These are phyloP conservation scores for Centropus bengalensis DNA, from an alignment of 2,113 vertebrate species.

Conservation along the genomic window DNA sequence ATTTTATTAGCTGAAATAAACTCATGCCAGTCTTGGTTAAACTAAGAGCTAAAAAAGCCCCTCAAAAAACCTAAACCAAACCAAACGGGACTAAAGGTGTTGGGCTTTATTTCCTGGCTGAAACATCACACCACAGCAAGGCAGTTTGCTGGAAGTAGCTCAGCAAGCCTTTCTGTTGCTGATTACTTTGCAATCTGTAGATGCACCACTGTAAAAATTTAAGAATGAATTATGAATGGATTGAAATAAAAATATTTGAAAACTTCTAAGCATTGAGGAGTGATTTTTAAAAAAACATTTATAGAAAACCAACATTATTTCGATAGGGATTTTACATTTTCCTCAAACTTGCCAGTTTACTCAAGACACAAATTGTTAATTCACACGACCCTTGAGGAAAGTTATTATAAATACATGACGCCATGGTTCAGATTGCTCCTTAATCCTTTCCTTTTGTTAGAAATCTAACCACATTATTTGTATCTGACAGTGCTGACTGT, in stretches of 20 bases:
- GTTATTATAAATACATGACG: background rate
- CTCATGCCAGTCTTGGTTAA: background rate
- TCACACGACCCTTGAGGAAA: background rate
- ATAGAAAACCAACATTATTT: background rate
- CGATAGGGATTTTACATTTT: background rate
- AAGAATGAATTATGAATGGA: background rate
- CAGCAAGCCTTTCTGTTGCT: background rate
- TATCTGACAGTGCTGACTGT: background rate
- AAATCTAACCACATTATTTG: background rate
- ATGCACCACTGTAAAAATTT: background rate
- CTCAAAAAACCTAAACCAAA: background rate
- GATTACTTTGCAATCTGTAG: background rate
- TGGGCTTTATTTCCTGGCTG: background rate
- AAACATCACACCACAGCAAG: background rate
- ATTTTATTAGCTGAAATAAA: background rate
- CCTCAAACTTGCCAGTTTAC: background rate
- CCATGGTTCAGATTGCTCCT: background rate
- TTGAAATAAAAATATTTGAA: background rate
- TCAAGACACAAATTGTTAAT: background rate
- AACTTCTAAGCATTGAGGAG: background rate
- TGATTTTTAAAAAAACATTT: background rate
- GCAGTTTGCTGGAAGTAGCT: background rate
- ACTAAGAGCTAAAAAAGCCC: background rate
- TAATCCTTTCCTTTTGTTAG: background rate
- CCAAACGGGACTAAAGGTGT: background rate